These are phyloP conservation scores for Cephalotes varians DNA, from an alignment of 2,888 invertebrate genomes.

Conservation along the genomic window DNA sequence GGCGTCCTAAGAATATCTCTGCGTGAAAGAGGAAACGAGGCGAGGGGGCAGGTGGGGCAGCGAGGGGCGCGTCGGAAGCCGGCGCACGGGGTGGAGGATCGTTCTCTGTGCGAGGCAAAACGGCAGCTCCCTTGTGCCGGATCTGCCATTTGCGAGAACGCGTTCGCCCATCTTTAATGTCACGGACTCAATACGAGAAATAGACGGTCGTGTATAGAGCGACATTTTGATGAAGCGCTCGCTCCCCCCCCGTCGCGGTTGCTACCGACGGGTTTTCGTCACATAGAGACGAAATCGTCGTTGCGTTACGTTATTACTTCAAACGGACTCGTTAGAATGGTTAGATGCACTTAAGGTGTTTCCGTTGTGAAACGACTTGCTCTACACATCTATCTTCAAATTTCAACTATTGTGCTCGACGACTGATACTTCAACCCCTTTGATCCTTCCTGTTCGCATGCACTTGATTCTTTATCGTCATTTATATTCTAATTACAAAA, in stretches of 20 bases:
- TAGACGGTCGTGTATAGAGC: conserved; percentile 47
- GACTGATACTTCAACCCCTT: background rate
- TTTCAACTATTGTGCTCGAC: conserved; percentile 7
- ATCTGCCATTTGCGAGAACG: conserved; percentile 64
- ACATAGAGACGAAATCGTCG: conserved; percentile 16
- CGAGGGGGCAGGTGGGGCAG: conserved; percentile 19
- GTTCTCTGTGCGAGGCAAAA: conserved; percentile 41
- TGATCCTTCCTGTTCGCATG: background rate
- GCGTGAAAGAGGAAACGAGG: conserved; percentile 51
- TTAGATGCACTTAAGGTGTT: conserved; percentile 42
- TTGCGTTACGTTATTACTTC: conserved; percentile 50
- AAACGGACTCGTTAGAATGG: conserved; percentile 34
- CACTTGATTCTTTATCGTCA: background rate
- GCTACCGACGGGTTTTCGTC: background rate
- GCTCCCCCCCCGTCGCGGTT: conserved; percentile 21
- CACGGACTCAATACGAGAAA: conserved; percentile 74
- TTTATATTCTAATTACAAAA: background rate
- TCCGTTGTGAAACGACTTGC: conserved; percentile 34
- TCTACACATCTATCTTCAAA: background rate
- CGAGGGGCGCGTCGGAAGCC: conserved; percentile 45
- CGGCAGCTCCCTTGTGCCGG: conserved; percentile 62
- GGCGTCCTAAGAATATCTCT: conserved; percentile 74
- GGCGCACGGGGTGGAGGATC: conserved; percentile 24
- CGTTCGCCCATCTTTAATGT: conserved; percentile 74
- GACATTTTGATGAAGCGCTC: conserved; percentile 44